Evolutionary conservation across 2,113 vertebrate species (phyloP).

Genomic region (Pontoporia blainvillei): DNA sequence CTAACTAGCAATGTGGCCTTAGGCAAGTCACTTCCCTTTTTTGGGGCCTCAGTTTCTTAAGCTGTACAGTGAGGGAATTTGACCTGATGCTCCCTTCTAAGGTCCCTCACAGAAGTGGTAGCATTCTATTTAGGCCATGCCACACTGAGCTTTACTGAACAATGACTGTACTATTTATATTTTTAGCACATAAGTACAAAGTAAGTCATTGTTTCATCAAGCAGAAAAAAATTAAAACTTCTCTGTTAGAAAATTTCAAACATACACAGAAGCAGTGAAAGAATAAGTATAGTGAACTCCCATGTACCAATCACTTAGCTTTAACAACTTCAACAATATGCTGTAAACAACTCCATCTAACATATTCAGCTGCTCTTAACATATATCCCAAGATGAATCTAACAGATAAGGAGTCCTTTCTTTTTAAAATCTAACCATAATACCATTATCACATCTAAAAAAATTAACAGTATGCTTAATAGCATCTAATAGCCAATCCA

Average conservation of each 20-base stretch:
- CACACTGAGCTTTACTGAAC: not conserved
- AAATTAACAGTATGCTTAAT: not conserved
- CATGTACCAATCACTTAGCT: not conserved
- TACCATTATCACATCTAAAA: not conserved
- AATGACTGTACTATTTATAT: not conserved
- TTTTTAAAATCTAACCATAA: conserved; percentile 17
- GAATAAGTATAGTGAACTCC: not conserved
- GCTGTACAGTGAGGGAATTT: not conserved
- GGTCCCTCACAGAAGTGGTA: not conserved
- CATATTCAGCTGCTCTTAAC: not conserved
- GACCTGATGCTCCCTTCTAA: not conserved
- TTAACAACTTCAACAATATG: not conserved
- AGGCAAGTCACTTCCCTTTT: not conserved
- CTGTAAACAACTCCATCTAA: not conserved
- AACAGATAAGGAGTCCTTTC: not conserved
- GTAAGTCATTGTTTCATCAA: not conserved
- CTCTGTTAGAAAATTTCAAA: conserved; percentile 10
- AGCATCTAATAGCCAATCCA: not conserved
- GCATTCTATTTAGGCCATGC: not conserved
- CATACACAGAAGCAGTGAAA: not conserved
- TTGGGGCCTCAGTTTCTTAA: not conserved
- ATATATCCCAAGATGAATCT: not conserved
- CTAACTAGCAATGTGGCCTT: not conserved
- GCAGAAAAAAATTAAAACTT: not conserved
- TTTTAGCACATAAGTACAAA: not conserved